Evolutionary conservation across 2,113 vertebrate species (phyloP), one percentile per base, ranked within the genome.

Genomic region (Cephalopterus ornatus): DNA sequence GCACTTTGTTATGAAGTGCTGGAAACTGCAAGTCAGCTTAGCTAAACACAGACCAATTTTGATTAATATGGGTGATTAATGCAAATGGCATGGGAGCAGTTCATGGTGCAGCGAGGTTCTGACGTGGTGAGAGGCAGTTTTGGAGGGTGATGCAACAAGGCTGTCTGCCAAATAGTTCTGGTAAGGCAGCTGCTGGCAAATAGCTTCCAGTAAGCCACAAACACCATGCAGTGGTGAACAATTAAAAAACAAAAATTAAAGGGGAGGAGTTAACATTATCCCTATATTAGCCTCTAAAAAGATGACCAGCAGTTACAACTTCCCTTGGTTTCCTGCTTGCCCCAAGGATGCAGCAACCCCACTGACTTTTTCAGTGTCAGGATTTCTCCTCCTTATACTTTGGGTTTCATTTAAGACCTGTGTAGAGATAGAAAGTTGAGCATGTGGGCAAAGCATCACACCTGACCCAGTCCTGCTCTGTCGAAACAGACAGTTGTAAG

Each of bases 101-200:
- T 63, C 42, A 44, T 0, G 8, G 22, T 27, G 18, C n/a, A 56
- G 7, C 4, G 16, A 58, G 59, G 50, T 17, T 50, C 0, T 0
- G 14, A 70, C 65, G 19, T 30, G 19, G 24, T 0, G 4, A 59
- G 49, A 83, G 39, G 19, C 32, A 35, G 28, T 74, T 75, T 55
- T 46, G 55, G 39, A 47, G 46, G 37, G 19, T 42, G 35, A 65
- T 37, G 19, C 10, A 33, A 42, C 26, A 85, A 49, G 28, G 50
- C n/a, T 63, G 18, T 12, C 21, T 39, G 49, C n/a, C 26, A 77
- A 14, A 39, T 35, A 30, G 23, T 85, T 65, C 39, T 74, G 61
- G 13, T 35, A 65, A 55, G 26, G 18, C 44, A 78, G 16, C 35
- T 65, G 46, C 39, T 50, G 35, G 32, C 49, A 74, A 50, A 55